These are phyloP conservation scores for Chalcosyrphus nemorum DNA, from an alignment of 2,888 invertebrate species.

Conservation along the genomic window DNA sequence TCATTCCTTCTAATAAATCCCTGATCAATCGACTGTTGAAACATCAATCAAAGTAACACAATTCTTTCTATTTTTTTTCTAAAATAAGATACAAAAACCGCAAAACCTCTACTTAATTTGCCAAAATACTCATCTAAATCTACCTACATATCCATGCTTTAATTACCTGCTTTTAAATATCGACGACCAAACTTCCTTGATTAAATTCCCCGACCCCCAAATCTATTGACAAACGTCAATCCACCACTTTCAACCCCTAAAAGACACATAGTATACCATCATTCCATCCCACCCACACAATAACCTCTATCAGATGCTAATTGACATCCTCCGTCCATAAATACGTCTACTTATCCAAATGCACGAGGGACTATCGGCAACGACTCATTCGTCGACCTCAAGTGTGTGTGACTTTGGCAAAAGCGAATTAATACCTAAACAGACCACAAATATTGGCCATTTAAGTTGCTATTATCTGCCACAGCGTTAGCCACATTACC, in stretches of 20 bases:
- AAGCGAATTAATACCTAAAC: conserved; percentile 27
- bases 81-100: no score
- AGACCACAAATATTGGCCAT: conserved; percentile 38
- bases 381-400: background rate
- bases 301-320: conserved; percentile 22
- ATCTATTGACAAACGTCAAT: background rate
- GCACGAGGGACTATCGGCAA: conserved; percentile 5
- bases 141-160: no score
- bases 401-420: conserved; percentile 7
- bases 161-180: no score
- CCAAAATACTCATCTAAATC: no score
- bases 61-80: no score
- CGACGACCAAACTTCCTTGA: background rate
- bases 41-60: no score
- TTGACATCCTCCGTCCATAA: conserved; percentile 29
- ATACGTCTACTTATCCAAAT: conserved; percentile 12
- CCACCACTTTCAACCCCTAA: background rate
- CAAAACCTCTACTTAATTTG: no score
- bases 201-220: background rate
- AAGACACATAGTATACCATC: no score
- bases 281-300: background rate
- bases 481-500: conserved; percentile 19
- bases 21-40: no score
- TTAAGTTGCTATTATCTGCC: conserved; percentile 33
- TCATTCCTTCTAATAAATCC: no score